Conservation (phyloP, 2,113 vertebrate genomes). For the Pleuronectes platessa region DNA sequence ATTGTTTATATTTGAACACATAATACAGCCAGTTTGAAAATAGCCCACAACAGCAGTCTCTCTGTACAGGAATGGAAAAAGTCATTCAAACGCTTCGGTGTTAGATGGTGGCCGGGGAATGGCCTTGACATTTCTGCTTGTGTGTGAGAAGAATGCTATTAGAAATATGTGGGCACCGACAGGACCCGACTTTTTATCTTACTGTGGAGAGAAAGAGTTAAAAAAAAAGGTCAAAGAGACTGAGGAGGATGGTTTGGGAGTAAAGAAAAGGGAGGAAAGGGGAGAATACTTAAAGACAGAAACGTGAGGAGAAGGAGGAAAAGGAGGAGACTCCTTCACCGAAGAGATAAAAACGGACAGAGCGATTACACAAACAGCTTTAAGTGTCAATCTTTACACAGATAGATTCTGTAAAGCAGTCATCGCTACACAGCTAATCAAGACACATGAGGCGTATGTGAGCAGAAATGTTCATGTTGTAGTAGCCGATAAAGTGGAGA, state of each 20-base stretch:
- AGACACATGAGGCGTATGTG: neutral
- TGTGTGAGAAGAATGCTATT: neutral
- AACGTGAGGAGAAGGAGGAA: neutral
- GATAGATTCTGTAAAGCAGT: neutral
- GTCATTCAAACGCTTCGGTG: slow-evolving; percentile 1
- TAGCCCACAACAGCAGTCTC: too few relatives aligned
- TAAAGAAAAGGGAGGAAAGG: neutral
- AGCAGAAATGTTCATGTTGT: too few relatives aligned
- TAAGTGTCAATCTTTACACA: too few relatives aligned
- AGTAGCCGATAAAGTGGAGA: too few relatives aligned
- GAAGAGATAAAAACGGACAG: neutral
- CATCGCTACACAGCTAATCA: neutral
- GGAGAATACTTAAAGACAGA: neutral
- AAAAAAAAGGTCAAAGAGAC: slow-evolving; percentile 19
- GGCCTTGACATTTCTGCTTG: slow-evolving; percentile 28
- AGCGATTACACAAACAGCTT: neutral
- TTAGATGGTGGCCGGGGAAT: neutral
- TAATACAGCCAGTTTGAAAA: slow-evolving; percentile 2
- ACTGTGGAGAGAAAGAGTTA: neutral
- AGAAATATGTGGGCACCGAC: slow-evolving; percentile 14
- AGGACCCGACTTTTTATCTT: slow-evolving; percentile 1
- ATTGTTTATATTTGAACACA: too few relatives aligned
- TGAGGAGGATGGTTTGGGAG: slow-evolving; percentile 2
- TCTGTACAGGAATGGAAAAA: neutral
- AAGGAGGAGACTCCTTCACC: neutral